These are phyloP conservation scores for Scylla paramamosain DNA, from an alignment of 1,140 invertebrate species.

Conservation along the genomic window DNA sequence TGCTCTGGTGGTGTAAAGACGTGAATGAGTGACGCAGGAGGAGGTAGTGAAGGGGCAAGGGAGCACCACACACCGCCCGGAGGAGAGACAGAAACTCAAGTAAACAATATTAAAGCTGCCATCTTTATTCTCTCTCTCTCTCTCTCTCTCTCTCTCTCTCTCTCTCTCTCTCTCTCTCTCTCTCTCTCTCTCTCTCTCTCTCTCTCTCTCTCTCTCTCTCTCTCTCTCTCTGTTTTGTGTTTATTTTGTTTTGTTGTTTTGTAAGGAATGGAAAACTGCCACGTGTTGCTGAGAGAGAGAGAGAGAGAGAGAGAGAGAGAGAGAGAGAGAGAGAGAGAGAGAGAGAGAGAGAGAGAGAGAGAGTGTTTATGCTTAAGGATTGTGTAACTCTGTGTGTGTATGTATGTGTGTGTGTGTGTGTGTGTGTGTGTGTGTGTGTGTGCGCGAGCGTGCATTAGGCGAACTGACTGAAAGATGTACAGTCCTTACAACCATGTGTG, in stretches of 20 bases:
- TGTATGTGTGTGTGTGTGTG: slow-evolving; percentile 39
- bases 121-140: background rate
- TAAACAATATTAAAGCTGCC: slow-evolving; percentile 5
- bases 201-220: slow-evolving; percentile 3
- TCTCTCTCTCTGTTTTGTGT: background rate
- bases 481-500: background rate
- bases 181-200: slow-evolving; percentile 13
- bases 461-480: no score
- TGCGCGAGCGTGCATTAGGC: background rate
- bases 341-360: background rate
- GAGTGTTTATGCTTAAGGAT: background rate
- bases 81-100: background rate
- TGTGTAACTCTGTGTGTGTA: background rate
- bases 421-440: slow-evolving; percentile 39
- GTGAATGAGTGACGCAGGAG: background rate
- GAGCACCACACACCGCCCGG: no score
- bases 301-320: background rate
- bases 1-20: background rate
- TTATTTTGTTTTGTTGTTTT: background rate
- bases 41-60: background rate
- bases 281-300: background rate
- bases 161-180: slow-evolving; percentile 20
- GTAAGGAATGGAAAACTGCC: background rate
- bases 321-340: background rate
- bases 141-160: slow-evolving; percentile 18